Percentiles rank a stretch among this genome's conserved stretches.
phyloP scores from a whole-genome alignment of 2,113 vertebrate species.

The Machaerirhynchus nigripectus region DNA sequence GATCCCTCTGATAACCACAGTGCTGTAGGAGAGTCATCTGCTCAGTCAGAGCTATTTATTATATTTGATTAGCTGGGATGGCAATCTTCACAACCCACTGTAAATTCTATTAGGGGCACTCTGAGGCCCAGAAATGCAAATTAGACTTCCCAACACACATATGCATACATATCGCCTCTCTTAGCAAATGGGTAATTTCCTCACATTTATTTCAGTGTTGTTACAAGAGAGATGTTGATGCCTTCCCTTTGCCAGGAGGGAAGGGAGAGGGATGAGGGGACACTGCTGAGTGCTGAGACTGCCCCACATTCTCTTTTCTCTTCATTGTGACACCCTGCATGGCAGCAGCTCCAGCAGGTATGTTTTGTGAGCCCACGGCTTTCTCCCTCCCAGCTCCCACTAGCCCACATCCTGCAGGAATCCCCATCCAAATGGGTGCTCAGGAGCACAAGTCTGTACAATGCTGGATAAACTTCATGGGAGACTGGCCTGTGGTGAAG shows the following conservation, averaged over 20 bases:
- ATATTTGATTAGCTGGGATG: slow-evolving; percentile 67
- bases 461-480: not conserved
- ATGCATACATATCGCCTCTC: not conserved
- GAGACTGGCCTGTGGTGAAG: not conserved
- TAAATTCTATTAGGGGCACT: slow-evolving; percentile 58
- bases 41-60: slow-evolving; percentile 69
- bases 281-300: fast-evolving
- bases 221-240: not conserved
- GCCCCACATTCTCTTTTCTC: not conserved
- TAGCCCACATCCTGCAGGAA: not conserved
- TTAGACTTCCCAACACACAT: not conserved
- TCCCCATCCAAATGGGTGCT: not conserved
- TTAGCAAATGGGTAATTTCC: slow-evolving; percentile 11
- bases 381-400: not conserved
- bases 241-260: not conserved
- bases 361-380: not conserved
- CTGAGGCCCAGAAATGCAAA: slow-evolving; percentile 52
- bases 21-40: slow-evolving; percentile 62
- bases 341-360: not conserved
- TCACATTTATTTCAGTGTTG: not conserved
- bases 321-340: not conserved
- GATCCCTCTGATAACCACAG: slow-evolving; percentile 65
- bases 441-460: not conserved
- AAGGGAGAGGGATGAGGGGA: not conserved
- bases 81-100: slow-evolving; percentile 60